Base-by-base conservation (phyloP, 2,797 vertebrate genomes). In the Todus mexicanus region DNA sequence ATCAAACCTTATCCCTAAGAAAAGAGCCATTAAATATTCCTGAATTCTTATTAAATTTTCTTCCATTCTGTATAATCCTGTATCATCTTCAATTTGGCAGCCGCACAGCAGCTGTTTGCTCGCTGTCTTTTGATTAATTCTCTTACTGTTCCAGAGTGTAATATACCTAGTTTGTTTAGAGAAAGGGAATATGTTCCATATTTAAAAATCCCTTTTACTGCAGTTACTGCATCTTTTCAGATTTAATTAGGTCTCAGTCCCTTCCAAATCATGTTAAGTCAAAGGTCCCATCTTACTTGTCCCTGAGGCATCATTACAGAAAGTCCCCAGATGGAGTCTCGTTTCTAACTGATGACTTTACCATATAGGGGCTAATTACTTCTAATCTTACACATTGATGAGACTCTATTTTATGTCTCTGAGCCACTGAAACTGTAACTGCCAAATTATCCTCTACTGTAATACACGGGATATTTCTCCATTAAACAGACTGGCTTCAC, bases 311-410 rank as follows among this genome's bases (percentile, higher is more conserved):
- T 79, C 75, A 14, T 88, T 91, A 87, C 78, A 80, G 57, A 37
- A 25, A 73, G 47, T 92, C 90, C 93, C 95, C 87, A 95, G 94
- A 83, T 54, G 11, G 82, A 76, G 48, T 56, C 18, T 78, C 17
- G 57, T 29, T 93, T 89, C 93, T 87, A 9, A 72, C 73, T 47
- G 56, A 84, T 93, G 93, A 79, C 82, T 95, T 87, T 84, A 47
- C 84, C 78, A 53, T 89, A 74, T 2, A 89, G 73, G 86, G 84
- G 80, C 93, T 95, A 93, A 94, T 95, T 95, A 60, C 66, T 87
- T 68, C 63, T 89, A 89, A 92, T 95, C 93, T 93, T 93, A 87
- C 87, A 75, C 79, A 50, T 63, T 93, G 95, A 95, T 91, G 93
- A 89, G 91, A 25, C 78, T 90, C 57, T 84, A 19, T 86, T 94